phyloP scores from a whole-genome alignment of 30 jellyfish, hydroid and myxozoan species.

The Aurelia aurita region DNA sequence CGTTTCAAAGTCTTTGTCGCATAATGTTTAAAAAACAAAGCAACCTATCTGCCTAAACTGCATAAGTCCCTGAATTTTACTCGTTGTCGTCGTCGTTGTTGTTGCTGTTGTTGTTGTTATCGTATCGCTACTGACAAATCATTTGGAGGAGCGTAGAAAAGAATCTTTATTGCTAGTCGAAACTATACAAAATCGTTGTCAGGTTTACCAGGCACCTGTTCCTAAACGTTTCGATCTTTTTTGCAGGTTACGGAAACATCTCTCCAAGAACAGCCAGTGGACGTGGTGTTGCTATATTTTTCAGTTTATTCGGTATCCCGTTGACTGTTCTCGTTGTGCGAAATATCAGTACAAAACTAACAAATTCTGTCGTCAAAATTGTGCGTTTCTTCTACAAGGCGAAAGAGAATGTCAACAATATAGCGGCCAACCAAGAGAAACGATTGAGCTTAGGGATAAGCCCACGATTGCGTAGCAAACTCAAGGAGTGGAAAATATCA shows the following conservation, averaged over 20 bases:
- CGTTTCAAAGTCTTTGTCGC: no score
- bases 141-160: no score
- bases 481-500: neutral
- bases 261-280: constrained; percentile 61
- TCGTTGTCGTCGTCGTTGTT: no score
- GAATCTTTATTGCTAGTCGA: no score
- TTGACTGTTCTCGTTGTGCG: constrained; percentile 60
- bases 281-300: constrained; percentile 22
- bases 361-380: constrained; percentile 16
- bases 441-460: constrained; percentile 8
- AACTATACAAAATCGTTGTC: no score
- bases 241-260: constrained; percentile 69
- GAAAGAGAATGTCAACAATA: neutral
- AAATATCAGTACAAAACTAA: constrained; percentile 45
- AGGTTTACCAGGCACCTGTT: no score
- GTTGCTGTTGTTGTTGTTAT: no score
- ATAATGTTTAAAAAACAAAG: no score
- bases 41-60: no score
- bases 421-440: neutral
- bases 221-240: neutral
- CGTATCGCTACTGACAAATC: no score
- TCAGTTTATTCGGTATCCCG: constrained; percentile 64
- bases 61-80: no score
- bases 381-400: constrained; percentile 11
- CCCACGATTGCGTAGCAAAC: neutral